These are phyloP conservation scores for Gymnothorax reevesii DNA, from an alignment of 2,797 vertebrate species.

Conservation along the genomic window DNA sequence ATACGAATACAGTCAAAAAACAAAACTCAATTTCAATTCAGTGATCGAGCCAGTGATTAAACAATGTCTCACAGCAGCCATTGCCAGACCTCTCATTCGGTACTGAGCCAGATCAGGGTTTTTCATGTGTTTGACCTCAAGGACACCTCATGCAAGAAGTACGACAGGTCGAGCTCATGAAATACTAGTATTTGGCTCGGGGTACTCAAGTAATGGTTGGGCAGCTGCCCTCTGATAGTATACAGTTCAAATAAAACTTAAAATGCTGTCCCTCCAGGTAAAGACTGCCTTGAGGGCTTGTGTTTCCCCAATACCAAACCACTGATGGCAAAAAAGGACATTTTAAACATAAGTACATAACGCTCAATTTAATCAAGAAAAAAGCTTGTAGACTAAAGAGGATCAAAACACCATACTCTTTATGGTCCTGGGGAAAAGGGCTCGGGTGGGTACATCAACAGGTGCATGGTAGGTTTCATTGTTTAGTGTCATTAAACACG, in stretches of 20 bases:
- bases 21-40: constrained; percentile 46
- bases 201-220: no score
- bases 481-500: constrained; percentile 67
- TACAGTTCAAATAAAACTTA: constrained; percentile 54
- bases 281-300: constrained; percentile 44
- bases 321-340: constrained; percentile 39
- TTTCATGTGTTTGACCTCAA: no score
- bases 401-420: constrained; percentile 40
- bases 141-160: no score
- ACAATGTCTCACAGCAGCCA: constrained; percentile 36
- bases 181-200: no score
- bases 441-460: background rate
- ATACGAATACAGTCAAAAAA: constrained; percentile 50
- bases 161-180: no score
- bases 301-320: constrained; percentile 30
- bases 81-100: no score
- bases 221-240: constrained; percentile 38
- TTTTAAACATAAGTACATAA: constrained; percentile 36
- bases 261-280: background rate
- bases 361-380: constrained; percentile 42
- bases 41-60: constrained; percentile 52
- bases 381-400: constrained; percentile 44
- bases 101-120: no score
- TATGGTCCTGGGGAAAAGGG: constrained; percentile 34
- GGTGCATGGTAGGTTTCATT: constrained; percentile 44